A percentile compares a stretch with the other conserved stretches of the same genome.
Evolutionary conservation across 1,140 invertebrate genomes (phyloP).

Genomic region (Leptinotarsa texana): DNA sequence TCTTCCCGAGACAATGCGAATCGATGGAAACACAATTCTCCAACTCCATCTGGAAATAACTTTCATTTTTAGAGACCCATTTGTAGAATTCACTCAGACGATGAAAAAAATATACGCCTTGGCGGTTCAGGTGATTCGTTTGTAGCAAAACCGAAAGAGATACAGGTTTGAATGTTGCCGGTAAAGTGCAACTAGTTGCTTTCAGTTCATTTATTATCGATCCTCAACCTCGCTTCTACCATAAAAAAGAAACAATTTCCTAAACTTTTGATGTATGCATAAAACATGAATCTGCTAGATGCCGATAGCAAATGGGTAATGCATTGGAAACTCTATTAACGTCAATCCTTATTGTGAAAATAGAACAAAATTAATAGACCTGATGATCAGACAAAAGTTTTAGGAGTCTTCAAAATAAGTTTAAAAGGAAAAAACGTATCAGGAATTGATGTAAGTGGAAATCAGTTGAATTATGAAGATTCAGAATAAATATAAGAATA

Average conservation of each 20-base stretch:
- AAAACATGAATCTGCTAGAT: not conserved
- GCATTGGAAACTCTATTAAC: too few relatives aligned
- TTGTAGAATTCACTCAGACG: not conserved
- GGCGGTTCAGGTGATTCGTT: not conserved
- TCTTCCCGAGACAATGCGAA: too few relatives aligned
- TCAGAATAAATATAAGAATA: too few relatives aligned
- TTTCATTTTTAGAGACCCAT: not conserved
- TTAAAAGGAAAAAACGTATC: too few relatives aligned
- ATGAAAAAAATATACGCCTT: not conserved
- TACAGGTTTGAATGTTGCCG: not conserved
- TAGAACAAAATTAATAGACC: too few relatives aligned
- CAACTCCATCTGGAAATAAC: not conserved
- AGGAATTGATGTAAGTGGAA: too few relatives aligned
- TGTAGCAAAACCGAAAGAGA: not conserved
- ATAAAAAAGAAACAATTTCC: not conserved
- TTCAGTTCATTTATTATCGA: not conserved
- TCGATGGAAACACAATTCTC: not conserved
- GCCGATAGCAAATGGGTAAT: not conserved
- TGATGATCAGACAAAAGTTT: too few relatives aligned
- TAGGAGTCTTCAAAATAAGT: too few relatives aligned
- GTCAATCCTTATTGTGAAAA: too few relatives aligned
- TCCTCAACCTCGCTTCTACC: not conserved
- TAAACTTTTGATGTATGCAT: not conserved
- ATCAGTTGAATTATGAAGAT: too few relatives aligned
- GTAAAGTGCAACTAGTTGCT: not conserved